phyloP scores from a whole-genome alignment of 2,797 vertebrate genomes.

The Cossypha dichroa region DNA sequence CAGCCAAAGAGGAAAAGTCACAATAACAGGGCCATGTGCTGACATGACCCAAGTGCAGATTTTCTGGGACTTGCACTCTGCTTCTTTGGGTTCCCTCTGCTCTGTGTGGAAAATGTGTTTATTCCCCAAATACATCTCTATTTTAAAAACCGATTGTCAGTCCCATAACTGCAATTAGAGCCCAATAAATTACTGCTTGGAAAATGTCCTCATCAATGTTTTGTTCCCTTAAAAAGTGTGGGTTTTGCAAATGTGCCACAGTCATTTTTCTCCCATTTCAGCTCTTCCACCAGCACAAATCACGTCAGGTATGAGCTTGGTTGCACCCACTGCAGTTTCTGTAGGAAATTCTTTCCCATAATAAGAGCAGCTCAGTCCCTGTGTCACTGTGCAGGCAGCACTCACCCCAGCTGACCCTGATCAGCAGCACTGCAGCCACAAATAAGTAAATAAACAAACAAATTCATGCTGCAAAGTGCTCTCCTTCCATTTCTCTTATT shows the following conservation, averaged over 20 bases:
- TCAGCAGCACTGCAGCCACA: neutral
- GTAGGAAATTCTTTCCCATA: neutral
- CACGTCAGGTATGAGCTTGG: neutral
- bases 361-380: neutral
- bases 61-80: neutral
- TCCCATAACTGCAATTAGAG: rapidly evolving
- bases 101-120: neutral
- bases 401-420: neutral
- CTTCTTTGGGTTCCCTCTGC: neutral
- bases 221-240: neutral
- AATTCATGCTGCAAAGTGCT: neutral
- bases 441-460: neutral
- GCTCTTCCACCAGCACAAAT: neutral
- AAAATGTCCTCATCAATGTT: neutral
- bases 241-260: neutral
- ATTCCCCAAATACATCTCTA: neutral
- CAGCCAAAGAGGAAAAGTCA: neutral
- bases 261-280: neutral
- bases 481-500: neutral
- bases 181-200: neutral
- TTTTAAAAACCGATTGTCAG: neutral
- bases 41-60: neutral
- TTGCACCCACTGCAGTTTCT: neutral
- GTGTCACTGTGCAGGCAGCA: neutral
- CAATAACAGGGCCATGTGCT: neutral